Base-by-base conservation (phyloP, 2,113 vertebrate genomes). In the Sinosuthora webbiana region DNA sequence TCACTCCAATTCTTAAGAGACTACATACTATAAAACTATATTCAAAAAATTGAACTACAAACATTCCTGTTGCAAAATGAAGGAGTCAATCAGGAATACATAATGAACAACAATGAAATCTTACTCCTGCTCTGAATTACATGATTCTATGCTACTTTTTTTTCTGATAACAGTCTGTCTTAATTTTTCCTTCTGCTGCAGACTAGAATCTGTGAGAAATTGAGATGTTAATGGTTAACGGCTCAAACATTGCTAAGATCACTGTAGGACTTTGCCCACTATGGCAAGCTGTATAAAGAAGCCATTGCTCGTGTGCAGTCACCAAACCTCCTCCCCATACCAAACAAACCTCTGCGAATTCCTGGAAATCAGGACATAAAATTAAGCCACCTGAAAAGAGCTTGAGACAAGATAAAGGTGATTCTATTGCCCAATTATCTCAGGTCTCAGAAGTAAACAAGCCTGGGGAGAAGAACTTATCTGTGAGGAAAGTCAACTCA, bases 341-440 rank as follows among this genome's bases (percentile, higher is more conserved):
- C 0, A 0, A 59, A 42, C 31, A 50, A 44, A 5, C 13, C 17
- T 31, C 37, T 10, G 5, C 0, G 1, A 52, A 60, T 33, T 60
- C 22, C 37, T 37, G 33, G 27, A 77, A 77, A 52, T 44, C 27
- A 37, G 15, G 27, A 60, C 18, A 52, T 50, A 37, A 52, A 27
- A 9, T 52, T 52, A 68, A 59, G 11, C 9, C 33, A 44, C 7
- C 9, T 33, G 27, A 52, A 0, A 0, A 11, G 11, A 59, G 8
- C 9, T 27, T 76, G 37, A 37, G 11, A 27, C 31, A 52, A 52
- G 33, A 44, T 37, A 68, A 68, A 77, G 11, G 11, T 33, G 27
- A 11, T 44, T 44, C 37, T 37, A 33, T 18, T 23, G 11, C 21
- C 53, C 37, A 59, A 3, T 68, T 44, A 27, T 68, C 44, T 77